phyloP scores from a whole-genome alignment of 2,888 invertebrate genomes.

The Electrophaes corylata region DNA sequence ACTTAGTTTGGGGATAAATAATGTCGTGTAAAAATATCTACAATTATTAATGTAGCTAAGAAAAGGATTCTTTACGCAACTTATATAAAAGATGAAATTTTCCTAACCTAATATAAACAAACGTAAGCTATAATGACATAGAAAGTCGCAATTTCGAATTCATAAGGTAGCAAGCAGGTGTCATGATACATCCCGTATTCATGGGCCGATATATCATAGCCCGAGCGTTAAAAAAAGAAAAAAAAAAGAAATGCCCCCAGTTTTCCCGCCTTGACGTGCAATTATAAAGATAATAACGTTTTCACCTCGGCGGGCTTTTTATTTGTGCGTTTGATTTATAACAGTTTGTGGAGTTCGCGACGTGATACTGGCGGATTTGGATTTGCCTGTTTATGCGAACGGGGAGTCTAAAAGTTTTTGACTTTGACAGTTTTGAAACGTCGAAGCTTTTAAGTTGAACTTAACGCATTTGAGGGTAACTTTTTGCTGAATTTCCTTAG shows the following conservation, averaged over 20 bases:
- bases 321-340: constrained; percentile 82
- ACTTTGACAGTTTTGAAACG: constrained; percentile 32
- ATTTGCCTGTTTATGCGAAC: constrained; percentile 32
- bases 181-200: constrained; percentile 80
- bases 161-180: constrained; percentile 77
- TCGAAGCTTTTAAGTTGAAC: constrained; percentile 21
- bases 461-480: constrained; percentile 14
- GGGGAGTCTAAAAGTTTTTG: constrained; percentile 19
- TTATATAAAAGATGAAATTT: constrained; percentile 25
- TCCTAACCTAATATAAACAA: constrained; percentile 40
- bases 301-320: constrained; percentile 78
- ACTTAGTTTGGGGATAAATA: too few species aligned
- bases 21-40: too few species aligned
- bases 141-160: constrained; percentile 73
- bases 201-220: constrained; percentile 81
- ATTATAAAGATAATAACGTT: constrained; percentile 84
- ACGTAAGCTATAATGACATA: constrained; percentile 62
- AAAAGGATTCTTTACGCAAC: too few species aligned
- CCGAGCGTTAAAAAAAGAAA: constrained; percentile 59
- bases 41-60: too few species aligned
- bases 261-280: constrained; percentile 80
- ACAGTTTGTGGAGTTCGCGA: constrained; percentile 61
- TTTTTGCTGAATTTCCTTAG: constrained; percentile 14
- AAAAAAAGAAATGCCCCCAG: constrained; percentile 57
- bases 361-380: constrained; percentile 36